Conservation (phyloP, 2,797 vertebrate species). For the Rachycentron canadum region DNA sequence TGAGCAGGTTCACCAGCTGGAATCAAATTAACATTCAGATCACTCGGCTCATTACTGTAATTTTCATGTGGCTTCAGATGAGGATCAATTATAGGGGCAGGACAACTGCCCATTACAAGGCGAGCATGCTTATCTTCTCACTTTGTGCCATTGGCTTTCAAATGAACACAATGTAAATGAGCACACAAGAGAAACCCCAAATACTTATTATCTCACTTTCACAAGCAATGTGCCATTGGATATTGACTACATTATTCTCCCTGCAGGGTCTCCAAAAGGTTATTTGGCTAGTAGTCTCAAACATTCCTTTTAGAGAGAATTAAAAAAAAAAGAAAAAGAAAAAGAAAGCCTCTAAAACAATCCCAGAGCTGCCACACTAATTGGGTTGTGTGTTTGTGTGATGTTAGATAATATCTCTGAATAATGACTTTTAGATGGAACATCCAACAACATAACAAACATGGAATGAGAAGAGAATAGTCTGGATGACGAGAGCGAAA, state of each 20-base stretch:
- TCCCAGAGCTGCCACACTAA: slow-evolving; percentile 48
- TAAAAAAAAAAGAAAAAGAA: slow-evolving; percentile 39
- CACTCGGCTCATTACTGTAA: slow-evolving; percentile 68
- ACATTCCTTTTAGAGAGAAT: slow-evolving; percentile 61
- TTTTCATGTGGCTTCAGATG: slow-evolving; percentile 68
- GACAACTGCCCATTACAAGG: slow-evolving; percentile 66
- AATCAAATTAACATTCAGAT: slow-evolving; percentile 70
- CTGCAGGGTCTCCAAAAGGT: slow-evolving; percentile 69
- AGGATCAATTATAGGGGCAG: slow-evolving; percentile 69
- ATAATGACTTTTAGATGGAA: slow-evolving; percentile 63
- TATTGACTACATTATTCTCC: slow-evolving; percentile 75
- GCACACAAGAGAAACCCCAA: slow-evolving; percentile 55
- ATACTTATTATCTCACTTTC: slow-evolving; percentile 74
- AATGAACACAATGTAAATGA: slow-evolving; percentile 70
- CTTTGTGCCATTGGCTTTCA: slow-evolving; percentile 56
- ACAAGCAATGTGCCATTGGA: slow-evolving; percentile 62
- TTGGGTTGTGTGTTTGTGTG: slow-evolving; percentile 57
- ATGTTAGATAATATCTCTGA: slow-evolving; percentile 55
- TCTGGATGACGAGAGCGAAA: slow-evolving; percentile 22
- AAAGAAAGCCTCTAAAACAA: slow-evolving; percentile 39
- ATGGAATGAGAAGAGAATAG: slow-evolving; percentile 23
- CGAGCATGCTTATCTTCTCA: slow-evolving; percentile 61
- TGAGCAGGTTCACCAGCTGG: slow-evolving; percentile 63
- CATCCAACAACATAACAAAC: slow-evolving; percentile 35
- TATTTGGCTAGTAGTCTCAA: slow-evolving; percentile 63